Evolutionary conservation across 2,888 invertebrate species (phyloP).

Genomic region (Sthenelais limicola): DNA sequence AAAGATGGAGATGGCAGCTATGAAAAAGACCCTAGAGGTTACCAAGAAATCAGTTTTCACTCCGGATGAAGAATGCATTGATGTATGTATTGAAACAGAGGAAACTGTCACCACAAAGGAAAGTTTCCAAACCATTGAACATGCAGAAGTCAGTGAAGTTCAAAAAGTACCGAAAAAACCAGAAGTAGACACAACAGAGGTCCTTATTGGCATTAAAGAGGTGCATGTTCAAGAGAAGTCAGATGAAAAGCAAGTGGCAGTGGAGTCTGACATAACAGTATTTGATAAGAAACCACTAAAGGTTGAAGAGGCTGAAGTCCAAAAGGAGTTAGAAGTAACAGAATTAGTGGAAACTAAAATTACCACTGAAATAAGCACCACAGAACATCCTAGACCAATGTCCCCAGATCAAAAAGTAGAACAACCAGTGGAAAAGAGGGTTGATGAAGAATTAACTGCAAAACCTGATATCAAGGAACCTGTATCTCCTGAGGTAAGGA

Average conservation of each 20-base stretch:
- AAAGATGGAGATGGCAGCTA: background rate
- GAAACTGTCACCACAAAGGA: background rate
- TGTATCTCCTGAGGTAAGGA: no score
- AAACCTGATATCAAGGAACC: no score
- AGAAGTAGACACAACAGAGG: background rate
- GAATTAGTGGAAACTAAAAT: background rate
- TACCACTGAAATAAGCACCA: background rate
- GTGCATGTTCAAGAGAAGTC: background rate
- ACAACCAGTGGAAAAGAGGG: background rate
- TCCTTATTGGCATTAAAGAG: background rate
- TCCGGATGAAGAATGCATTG: background rate
- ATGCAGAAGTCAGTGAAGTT: background rate
- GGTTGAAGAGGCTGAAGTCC: conserved; percentile 24
- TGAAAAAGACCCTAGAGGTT: conserved; percentile 10
- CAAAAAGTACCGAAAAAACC: background rate
- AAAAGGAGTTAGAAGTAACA: no score
- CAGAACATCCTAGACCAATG: background rate
- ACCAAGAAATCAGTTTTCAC: background rate
- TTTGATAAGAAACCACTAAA: background rate
- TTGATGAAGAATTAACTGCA: background rate
- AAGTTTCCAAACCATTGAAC: background rate
- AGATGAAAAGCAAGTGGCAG: background rate
- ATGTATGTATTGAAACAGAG: background rate
- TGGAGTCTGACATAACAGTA: background rate
- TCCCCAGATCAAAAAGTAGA: background rate